Evolutionary conservation across 2,888 invertebrate species (phyloP), one percentile per base, ranked within the genome.

Genomic region (Acleris literana): DNA sequence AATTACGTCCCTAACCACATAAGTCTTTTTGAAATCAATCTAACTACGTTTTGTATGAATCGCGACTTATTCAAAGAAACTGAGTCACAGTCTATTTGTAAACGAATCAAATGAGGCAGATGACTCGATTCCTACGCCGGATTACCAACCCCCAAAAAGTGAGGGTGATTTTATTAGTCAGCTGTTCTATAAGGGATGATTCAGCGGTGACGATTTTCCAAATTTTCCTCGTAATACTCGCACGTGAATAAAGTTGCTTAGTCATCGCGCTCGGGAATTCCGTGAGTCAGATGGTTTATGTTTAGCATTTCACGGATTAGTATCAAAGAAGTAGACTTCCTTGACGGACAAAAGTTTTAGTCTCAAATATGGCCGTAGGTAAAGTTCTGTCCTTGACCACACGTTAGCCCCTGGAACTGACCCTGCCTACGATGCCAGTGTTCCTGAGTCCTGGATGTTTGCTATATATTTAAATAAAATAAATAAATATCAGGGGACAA

Each of bases 161-260:
- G 13, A 29, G 53, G 25, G 18, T 29, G 2, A 66, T 62, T 57
- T 53, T 33, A 25, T 66, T 62, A 66, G 62, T 66, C 66, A 66
- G 57, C 62, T 29, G 17, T 29, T 51, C 44, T 39, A 6, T 46
- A 18, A 22, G 52, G 56, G 62, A 62, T 53, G 62, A 62, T 62
- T 59, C 58, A 59, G 33, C 48, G 58, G 48, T 59, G 46, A 57
- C 57, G 46, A 29, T 33, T 29, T 59, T 66, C 51, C 53, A 66
- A 61, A 62, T 48, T 53, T 22, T 33, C 33, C 46, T 17, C 17
- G 16, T 9, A 48, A 17, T 22, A 17, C 22, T 44, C 43, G 20
- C 44, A 56, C 51, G 64, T 64, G 55, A 60, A 64, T 55, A 49
- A 44, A 59, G 49, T 55, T 9, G 60, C 65, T 56, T 25, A 65